These are phyloP conservation scores for Cordilura impudica DNA, from an alignment of 2,888 invertebrate species.

Conservation along the genomic window DNA sequence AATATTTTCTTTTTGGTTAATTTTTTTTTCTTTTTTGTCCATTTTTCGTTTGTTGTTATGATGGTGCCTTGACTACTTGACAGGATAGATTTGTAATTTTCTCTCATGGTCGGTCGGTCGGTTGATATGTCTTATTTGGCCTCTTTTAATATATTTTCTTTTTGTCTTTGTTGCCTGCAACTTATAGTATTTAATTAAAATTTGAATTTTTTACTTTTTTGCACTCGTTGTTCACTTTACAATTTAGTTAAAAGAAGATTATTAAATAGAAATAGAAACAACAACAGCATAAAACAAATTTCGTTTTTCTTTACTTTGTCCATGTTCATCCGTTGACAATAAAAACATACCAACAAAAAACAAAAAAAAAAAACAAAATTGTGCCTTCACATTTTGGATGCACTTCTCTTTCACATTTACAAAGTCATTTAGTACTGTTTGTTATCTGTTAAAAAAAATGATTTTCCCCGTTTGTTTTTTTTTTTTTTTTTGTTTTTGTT, in stretches of 20 bases:
- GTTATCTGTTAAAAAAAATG: conserved; percentile 57
- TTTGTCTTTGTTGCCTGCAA: conserved; percentile 53
- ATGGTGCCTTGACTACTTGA: conserved; percentile 49
- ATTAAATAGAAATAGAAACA: conserved; percentile 26
- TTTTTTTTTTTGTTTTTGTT: not conserved
- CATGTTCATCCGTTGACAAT: conserved; percentile 30
- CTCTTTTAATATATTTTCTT: conserved; percentile 41
- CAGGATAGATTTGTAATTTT: conserved; percentile 51
- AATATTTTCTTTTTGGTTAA: conserved; percentile 30
- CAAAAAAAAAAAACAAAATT: conserved; percentile 24
- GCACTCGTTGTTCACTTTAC: conserved; percentile 36
- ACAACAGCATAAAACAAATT: too few species aligned
- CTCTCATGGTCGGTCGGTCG: conserved; percentile 37
- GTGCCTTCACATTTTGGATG: conserved; percentile 38
- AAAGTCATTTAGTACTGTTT: conserved; percentile 56
- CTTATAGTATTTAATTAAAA: conserved; percentile 67
- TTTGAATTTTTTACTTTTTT: conserved; percentile 60
- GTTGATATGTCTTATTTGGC: conserved; percentile 47
- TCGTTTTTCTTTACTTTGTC: not conserved
- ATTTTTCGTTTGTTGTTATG: conserved; percentile 32
- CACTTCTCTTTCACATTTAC: conserved; percentile 22
- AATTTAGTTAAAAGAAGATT: conserved; percentile 16
- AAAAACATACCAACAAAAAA: not conserved
- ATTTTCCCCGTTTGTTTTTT: not conserved
- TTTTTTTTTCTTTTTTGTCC: conserved; percentile 11